Conservation (phyloP, 1,140 invertebrate genomes). For the Drosophila murphyi region DNA sequence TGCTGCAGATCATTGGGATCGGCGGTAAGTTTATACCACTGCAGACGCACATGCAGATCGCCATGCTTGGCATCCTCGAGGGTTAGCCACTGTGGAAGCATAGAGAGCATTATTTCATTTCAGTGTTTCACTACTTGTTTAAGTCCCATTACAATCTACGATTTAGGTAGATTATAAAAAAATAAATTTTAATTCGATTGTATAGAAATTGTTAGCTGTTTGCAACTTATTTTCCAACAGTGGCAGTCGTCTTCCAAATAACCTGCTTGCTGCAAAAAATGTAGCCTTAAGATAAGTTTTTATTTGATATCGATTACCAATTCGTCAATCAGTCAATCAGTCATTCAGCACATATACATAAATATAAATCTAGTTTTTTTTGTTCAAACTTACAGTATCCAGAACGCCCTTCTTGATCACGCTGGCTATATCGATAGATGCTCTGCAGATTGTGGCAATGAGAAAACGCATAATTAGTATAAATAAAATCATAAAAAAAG, state of each 20-base stretch:
- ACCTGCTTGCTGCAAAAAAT: too few relatives aligned
- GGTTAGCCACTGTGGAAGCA: constrained; percentile 92
- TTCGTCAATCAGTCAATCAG: too few relatives aligned
- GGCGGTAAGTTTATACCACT: constrained; percentile 93
- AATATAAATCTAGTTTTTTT: not conserved
- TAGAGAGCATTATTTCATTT: not conserved
- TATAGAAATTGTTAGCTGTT: too few relatives aligned
- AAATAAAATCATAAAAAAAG: not conserved
- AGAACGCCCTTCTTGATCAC: constrained; percentile 88
- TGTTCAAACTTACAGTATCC: constrained; percentile 87
- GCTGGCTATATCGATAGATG: constrained; percentile 88
- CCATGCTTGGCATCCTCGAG: constrained; percentile 97
- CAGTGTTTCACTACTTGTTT: too few relatives aligned
- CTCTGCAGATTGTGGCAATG: constrained; percentile 82
- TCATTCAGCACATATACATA: too few relatives aligned
- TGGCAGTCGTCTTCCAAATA: too few relatives aligned
- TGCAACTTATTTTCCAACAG: too few relatives aligned
- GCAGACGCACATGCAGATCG: constrained; percentile 93
- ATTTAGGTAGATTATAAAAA: too few relatives aligned
- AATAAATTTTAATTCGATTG: too few relatives aligned
- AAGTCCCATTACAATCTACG: too few relatives aligned
- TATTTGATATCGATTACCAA: too few relatives aligned
- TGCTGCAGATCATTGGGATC: constrained; percentile 90
- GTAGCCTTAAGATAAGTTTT: too few relatives aligned
- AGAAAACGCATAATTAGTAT: constrained; percentile 18